Conservation (phyloP, 2,888 invertebrate species). For the Oeneis ivallda region DNA sequence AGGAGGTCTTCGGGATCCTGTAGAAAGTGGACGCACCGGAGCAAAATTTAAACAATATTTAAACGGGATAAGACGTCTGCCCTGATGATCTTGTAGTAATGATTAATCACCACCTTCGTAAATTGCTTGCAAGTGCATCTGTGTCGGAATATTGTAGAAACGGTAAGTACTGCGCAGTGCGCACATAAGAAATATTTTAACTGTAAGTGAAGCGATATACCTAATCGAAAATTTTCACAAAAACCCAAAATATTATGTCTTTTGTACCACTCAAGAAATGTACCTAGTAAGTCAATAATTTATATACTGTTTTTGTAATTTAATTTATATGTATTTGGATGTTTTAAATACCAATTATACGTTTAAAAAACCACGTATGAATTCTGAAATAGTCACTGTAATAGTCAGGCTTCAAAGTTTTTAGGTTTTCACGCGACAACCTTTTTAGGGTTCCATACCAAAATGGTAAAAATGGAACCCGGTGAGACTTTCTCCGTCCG, state of each 20-base stretch:
- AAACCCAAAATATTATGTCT: too few species aligned
- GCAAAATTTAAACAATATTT: not conserved
- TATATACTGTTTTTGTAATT: too few species aligned
- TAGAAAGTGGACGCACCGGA: conserved; percentile 29
- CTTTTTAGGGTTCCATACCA: too few species aligned
- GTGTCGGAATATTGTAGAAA: not conserved
- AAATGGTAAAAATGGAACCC: too few species aligned
- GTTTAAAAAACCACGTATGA: not conserved
- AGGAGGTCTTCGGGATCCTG: conserved; percentile 19
- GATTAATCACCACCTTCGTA: not conserved
- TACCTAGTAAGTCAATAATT: too few species aligned
- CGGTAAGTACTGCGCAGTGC: not conserved
- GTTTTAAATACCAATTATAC: too few species aligned
- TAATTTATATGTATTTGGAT: not conserved
- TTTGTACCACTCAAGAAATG: too few species aligned
- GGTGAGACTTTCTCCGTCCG: too few species aligned
- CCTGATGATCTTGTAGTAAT: not conserved
- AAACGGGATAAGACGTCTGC: not conserved
- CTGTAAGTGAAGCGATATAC: not conserved
- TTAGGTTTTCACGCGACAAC: too few species aligned
- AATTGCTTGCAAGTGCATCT: not conserved
- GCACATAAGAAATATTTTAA: not conserved
- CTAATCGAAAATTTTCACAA: too few species aligned
- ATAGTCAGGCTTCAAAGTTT: too few species aligned
- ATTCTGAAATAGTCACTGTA: not conserved